A percentile compares a stretch with the other conserved stretches of the same genome.
Evolutionary conservation across 2,113 vertebrate species (phyloP).

Genomic region (Triplophysa dalaica): DNA sequence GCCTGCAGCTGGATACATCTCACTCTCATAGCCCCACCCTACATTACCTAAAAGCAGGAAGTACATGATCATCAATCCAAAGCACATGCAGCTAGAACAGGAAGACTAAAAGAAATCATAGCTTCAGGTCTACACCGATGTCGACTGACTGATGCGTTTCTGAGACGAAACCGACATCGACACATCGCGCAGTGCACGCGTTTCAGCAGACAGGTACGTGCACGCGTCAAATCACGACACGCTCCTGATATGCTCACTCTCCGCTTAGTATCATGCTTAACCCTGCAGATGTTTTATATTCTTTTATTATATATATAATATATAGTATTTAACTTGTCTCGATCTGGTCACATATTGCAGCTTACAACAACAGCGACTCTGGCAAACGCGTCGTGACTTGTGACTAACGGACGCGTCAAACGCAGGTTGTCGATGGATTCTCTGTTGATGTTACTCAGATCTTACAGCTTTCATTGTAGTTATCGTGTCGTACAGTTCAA

Average conservation of each 20-base stretch:
- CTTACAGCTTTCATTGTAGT: no score
- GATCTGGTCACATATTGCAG: background rate
- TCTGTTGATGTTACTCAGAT: no score
- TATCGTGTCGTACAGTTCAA: no score
- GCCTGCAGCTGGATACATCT: no score
- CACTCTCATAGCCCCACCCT: conserved; percentile 8
- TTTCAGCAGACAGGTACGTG: conserved; percentile 10
- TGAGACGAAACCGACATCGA: background rate
- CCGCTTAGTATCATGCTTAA: no score
- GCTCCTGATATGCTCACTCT: no score
- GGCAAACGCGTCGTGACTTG: no score
- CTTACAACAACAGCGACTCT: background rate
- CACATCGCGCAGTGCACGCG: background rate
- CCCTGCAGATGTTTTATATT: background rate
- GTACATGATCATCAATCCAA: conserved; percentile 10
- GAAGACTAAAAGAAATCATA: background rate
- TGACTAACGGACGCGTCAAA: no score
- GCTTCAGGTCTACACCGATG: background rate
- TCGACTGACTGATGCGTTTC: background rate
- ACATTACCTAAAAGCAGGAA: conserved; percentile 15
- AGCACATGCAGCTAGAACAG: background rate
- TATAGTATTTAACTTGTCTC: background rate
- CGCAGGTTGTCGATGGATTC: no score
- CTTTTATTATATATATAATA: background rate
- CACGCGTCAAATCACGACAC: conserved; percentile 19